phyloP scores from a whole-genome alignment of 30 jellyfish, hydroid and myxozoan genomes.

The Aurelia coerulea region DNA sequence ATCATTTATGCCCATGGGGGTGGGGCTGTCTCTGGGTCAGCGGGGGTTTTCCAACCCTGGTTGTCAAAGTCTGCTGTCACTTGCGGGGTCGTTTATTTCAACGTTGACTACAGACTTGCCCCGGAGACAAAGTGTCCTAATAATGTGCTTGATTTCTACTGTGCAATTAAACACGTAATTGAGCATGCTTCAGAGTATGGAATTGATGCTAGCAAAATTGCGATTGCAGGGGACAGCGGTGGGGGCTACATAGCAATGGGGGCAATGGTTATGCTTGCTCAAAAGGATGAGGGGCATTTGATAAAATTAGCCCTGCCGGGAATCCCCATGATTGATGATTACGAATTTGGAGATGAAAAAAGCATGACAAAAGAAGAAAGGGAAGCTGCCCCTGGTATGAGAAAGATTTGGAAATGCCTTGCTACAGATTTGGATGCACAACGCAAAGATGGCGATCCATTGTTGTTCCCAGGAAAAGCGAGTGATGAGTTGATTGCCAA shows the following conservation, averaged over 20 bases:
- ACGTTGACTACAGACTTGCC: slow-evolving; percentile 13
- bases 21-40: slow-evolving; percentile 39
- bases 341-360: slow-evolving; percentile 23
- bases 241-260: slow-evolving; percentile 50
- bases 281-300: slow-evolving; percentile 30
- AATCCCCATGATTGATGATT: slow-evolving; percentile 54
- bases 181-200: slow-evolving; percentile 20
- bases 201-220: slow-evolving; percentile 24
- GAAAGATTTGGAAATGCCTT: slow-evolving; percentile 44
- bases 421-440: slow-evolving; percentile 46
- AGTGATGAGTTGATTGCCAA: slow-evolving; percentile 35
- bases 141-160: not conserved
- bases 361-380: slow-evolving; percentile 54
- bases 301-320: slow-evolving; percentile 19
- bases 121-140: slow-evolving; percentile 63
- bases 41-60: slow-evolving; percentile 31
- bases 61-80: slow-evolving; percentile 8
- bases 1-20: slow-evolving; percentile 6
- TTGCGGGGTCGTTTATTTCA: not conserved
- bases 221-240: slow-evolving; percentile 57
- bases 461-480: slow-evolving; percentile 53
- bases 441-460: slow-evolving; percentile 33
- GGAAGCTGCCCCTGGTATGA: not conserved
- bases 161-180: too few species aligned
- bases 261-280: slow-evolving; percentile 62